Percentiles rank a stretch among this genome's conserved stretches.
Conservation (phyloP, 2,888 invertebrate species). For the Salticus scenicus region DNA sequence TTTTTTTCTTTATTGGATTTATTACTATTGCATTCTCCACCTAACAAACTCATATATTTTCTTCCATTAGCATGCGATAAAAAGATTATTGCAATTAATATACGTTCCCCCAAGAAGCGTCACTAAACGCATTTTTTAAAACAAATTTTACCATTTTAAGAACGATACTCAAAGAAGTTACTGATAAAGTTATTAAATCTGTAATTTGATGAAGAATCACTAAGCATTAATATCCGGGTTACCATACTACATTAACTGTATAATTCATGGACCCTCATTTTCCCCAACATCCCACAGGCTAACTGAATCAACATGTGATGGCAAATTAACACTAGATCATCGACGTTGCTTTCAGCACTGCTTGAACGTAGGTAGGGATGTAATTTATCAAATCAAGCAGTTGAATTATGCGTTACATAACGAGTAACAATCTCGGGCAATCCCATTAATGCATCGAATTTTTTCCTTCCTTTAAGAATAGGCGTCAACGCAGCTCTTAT, state of each 20-base stretch:
- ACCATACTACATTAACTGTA: conserved; percentile 31
- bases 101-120: conserved; percentile 17
- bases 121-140: conserved; percentile 6
- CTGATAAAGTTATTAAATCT: conserved; percentile 54
- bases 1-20: no score
- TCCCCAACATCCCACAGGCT: background rate
- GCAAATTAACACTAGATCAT: conserved; percentile 30
- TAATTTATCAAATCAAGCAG: conserved; percentile 18
- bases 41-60: no score
- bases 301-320: conserved; percentile 26
- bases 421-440: background rate
- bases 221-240: conserved; percentile 39
- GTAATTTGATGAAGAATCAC: conserved; percentile 31
- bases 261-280: conserved; percentile 39
- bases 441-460: background rate
- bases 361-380: background rate
- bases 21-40: no score
- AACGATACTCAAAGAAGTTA: conserved; percentile 28
- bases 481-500: background rate
- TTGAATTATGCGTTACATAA: conserved; percentile 25
- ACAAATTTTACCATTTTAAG: conserved; percentile 19
- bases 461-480: background rate
- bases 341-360: background rate
- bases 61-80: no score
- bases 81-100: background rate